Base-by-base conservation (phyloP, 2,113 vertebrate species). In the Hiodon tergisus region DNA sequence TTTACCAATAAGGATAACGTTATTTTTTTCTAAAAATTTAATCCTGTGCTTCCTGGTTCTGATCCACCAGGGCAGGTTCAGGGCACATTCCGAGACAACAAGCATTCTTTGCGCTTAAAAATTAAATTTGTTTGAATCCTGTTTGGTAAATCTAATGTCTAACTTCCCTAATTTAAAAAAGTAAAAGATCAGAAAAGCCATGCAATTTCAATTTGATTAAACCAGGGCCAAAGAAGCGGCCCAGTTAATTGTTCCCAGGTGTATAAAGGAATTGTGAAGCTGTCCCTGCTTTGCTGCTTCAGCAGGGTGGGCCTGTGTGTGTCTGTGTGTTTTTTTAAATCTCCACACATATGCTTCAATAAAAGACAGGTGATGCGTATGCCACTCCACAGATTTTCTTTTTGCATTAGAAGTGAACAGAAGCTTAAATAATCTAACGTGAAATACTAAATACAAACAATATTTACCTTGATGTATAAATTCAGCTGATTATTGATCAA, bases 241-340 rank as follows among this genome's bases (percentile, higher is more conserved):
- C 73, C 17, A 66, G 5, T 14, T 11, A 68, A 50, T 59, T 68
- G 70, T 79, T 77, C 76, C 76, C 74, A 82, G 66, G 69, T 78
- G 75, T 79, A 70, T 76, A 66, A 54, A 71, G 54, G 67, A 67
- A 55, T 75, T 69, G 62, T 70, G 54, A 52, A n/a, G 60, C 69
- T 52, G 3, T 50, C 46, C 46, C 53, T 31, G 46, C 48, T 6
- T 60, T 31, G 46, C 47, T 73, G 48, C 4, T 62, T 48, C 59
- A 52, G 7, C 58, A 63, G 52, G n/a, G 13, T 54, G 48, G n/a
- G 13, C 3, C 4, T 67, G 47, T 67, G 11, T 11, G 17, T 31
- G 13, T 59, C 17, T 62, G 17, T 17, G 10, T 63, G 9, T 51
- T 72, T 2, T 53, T 52, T 51, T 7, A 67, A 14, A 48, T 50